Evolutionary conservation across 2,888 invertebrate genomes (phyloP), one percentile per base, ranked within the genome.

Genomic region (Nomada lathburiana): DNA sequence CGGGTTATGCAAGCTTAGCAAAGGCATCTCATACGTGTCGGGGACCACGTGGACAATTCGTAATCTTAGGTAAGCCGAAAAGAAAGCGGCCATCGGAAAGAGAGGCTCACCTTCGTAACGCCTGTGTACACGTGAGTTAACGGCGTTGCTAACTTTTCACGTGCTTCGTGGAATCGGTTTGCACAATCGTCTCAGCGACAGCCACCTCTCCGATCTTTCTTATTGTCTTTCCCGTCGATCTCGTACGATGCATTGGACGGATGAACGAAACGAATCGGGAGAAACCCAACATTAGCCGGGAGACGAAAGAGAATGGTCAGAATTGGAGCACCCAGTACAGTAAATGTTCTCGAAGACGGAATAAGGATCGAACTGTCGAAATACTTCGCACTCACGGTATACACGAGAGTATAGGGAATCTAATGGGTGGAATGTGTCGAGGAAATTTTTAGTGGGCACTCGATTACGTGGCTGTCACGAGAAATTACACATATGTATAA

Each of bases 41-140:
- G 85, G 79, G 85, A 88, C 82, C 89, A 90, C 90, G 89, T 89
- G 88, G 85, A 81, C 81, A 82, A 87, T 86, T 77, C 76, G 86
- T 86, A 84, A 80, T 86, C 89, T 91, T 91, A 90, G 88, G 90
- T 87, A 91, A 91, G 90, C 75, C 85, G 84, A 91, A 89, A 91
- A 91, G 91, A 91, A 91, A 91, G 91, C 89, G 90, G 74, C 84
- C 85, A 88, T 90, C 88, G 88, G 85, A 88, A 89, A 55, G 64
- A 86, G 84, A 88, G 89, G 77, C 81, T 85, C 85, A 83, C 82
- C 89, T 86, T 86, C 86, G 86, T 85, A 89, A 89, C 84, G 74
- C 18, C 52, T 71, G 74, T 82, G 74, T 83, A 82, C 85, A 88
- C 88, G 86, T 82, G 88, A 88, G 81, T 86, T 77, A 83, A 83